Base-by-base conservation (phyloP, 2,113 vertebrate species). In the Hiodon alosoides region DNA sequence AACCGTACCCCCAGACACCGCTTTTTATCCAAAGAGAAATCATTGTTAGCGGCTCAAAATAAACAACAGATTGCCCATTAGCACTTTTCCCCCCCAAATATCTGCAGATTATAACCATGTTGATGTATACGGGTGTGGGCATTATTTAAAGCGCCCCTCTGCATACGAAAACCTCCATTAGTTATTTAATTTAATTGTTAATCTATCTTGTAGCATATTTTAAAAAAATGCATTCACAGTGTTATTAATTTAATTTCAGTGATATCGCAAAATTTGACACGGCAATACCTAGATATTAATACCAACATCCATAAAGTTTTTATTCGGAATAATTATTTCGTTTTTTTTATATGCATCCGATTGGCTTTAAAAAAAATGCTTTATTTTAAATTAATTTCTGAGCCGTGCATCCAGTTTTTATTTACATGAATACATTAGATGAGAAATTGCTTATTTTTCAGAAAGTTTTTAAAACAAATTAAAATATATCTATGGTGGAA, bases 1-100 rank as follows among this genome's bases (percentile, higher is more conserved):
- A 93, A 90, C 89, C 93, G 92, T 92, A 89, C 82, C 85, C 89
- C 84, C 92, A 90, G 89, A 92, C 91, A 82, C 87, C 83, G 93
- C 90, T 91, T 94, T 93, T 93, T 93, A 92, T 92, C 88, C 78
- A 79, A 89, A 92, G 93, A 94, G 93, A 94, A 95, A 95, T 94
- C 93, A 93, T 91, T 93, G 93, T 93, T 91, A 94, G 93, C 92
- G 88, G 83, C 90, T 92, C 90, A 91, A 91, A 94, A 94, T 90
- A 94, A 94, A 95, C 93, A 94, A 88, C 93, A 94, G 94, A 94
- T 94, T 94, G 94, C 88, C 91, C 90, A 93, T 94, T 94, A 94
- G 92, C 92, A 84, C 91, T 88, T 88, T 79, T 87, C 86, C 84
- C 84, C 84, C 87, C 88, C 90, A 90, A 92, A 91, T 92, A 92